Evolutionary conservation across 2,888 invertebrate species (phyloP), one percentile per base, ranked within the genome.

Genomic region (Melanophora roralis): DNA sequence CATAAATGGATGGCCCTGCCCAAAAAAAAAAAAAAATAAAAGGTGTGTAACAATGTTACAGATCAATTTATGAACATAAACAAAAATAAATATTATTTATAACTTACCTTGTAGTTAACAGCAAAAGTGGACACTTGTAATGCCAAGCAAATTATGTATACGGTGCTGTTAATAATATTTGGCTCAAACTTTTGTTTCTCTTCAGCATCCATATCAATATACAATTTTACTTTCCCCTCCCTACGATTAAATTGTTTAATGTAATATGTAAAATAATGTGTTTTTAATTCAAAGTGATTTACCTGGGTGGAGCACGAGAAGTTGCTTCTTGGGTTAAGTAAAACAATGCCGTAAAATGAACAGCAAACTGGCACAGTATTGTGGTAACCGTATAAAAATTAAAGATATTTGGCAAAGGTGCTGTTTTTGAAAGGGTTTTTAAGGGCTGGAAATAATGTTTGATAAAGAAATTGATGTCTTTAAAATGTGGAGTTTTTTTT

Each of bases 41-140:
- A 16, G 11, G 55, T 43, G n/a, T 27, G 21, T 38, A 21, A 57
- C n/a, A 8, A 36, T n/a, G 4, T 38, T 8, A 9, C 14, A 16
- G 27, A 27, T 27, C 27, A 27, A 27, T 21, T 23, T 43, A 53
- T 45, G 34, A 27, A 19, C n/a, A 7, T 16, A 16, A 14, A 43
- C n/a, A 5, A 27, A 27, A 1, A 36, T 45, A 19, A 45, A 11
- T 21, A 45, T 11, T 11, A 27, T 14, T 0, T 43, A 53, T 7
- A 27, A 27, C 34, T 7, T 90, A 98, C 98, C 93, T 98, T 94
- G 89, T 99, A 99, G 91, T 99, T 99, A 76, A 99, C 97, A 73
- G 98, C 98, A 91, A 99, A 99, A 11, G 99, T 99, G 1, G 98
- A 97, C 83, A 99, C 95, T 92, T 99, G 99, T 80, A 99, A 91